phyloP scores from a whole-genome alignment of 2,888 invertebrate genomes.

The Diaphora mendica region DNA sequence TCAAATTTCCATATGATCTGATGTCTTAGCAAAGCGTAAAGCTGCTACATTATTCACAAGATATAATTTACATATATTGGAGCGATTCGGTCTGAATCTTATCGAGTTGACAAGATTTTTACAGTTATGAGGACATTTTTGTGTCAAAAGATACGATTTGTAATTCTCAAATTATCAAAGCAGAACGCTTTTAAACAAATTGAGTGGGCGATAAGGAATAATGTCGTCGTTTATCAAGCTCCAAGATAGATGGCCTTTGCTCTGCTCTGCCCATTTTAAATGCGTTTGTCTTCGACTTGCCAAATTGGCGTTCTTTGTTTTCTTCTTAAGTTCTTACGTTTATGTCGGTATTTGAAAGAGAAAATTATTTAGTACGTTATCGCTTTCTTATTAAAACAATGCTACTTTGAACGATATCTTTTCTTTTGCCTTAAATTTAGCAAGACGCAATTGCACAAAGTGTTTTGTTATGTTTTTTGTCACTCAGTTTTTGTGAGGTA shows the following conservation, averaged over 20 bases:
- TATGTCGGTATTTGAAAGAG: constrained; percentile 57
- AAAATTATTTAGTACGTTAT: constrained; percentile 56
- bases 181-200: constrained; percentile 87
- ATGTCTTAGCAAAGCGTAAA: constrained; percentile 27
- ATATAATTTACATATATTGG: constrained; percentile 72
- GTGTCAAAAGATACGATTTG: constrained; percentile 84
- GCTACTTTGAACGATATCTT: neutral
- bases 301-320: constrained; percentile 84
- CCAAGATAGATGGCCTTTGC: constrained; percentile 84
- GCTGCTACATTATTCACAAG: constrained; percentile 52
- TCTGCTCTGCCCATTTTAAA: constrained; percentile 86
- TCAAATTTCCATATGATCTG: constrained; percentile 16
- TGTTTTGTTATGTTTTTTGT: neutral
- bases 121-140: constrained; percentile 82
- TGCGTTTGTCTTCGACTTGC: constrained; percentile 85
- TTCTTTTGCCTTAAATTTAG: neutral
- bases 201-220: constrained; percentile 87
- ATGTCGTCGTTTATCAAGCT: constrained; percentile 86
- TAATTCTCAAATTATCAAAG: constrained; percentile 87
- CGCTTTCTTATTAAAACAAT: constrained; percentile 30
- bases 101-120: constrained; percentile 72
- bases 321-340: constrained; percentile 74
- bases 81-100: constrained; percentile 63
- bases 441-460: neutral
- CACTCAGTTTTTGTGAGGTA: neutral